phyloP scores from a whole-genome alignment of 2,888 invertebrate genomes.

The Thymelicus lineola region DNA sequence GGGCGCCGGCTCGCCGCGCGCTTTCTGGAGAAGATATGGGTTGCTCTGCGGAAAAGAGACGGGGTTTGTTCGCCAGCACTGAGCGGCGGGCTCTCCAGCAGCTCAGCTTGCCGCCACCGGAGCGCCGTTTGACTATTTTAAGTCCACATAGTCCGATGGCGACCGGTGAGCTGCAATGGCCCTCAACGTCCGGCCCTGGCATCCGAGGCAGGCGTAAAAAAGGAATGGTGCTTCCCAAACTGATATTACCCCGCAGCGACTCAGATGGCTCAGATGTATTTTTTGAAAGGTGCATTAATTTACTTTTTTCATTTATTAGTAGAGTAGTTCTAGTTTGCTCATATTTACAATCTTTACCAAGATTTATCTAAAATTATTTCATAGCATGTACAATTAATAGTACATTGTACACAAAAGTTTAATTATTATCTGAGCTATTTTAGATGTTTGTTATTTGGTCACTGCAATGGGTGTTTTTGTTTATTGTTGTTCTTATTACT shows the following conservation, averaged over 20 bases:
- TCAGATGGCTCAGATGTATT: conserved; percentile 89
- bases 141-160: conserved; percentile 92
- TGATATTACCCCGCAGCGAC: conserved; percentile 90
- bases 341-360: too few species aligned
- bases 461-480: too few species aligned
- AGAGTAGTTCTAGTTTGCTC: too few species aligned
- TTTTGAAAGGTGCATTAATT: conserved; percentile 82
- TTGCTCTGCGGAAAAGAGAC: conserved; percentile 86
- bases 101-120: conserved; percentile 89
- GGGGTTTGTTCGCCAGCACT: conserved; percentile 88
- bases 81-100: conserved; percentile 88
- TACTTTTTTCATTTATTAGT: neutral
- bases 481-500: too few species aligned
- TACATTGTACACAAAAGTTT: too few species aligned
- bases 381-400: too few species aligned
- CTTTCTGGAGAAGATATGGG: conserved; percentile 87
- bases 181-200: conserved; percentile 83
- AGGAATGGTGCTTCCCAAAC: conserved; percentile 89
- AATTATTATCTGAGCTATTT: too few species aligned
- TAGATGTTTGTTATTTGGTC: too few species aligned
- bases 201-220: conserved; percentile 88
- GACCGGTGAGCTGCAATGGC: conserved; percentile 86
- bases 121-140: conserved; percentile 89
- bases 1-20: conserved; percentile 86
- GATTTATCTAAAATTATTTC: too few species aligned